Conservation (phyloP, 2,797 vertebrate species). For the Trachops cirrhosus region DNA sequence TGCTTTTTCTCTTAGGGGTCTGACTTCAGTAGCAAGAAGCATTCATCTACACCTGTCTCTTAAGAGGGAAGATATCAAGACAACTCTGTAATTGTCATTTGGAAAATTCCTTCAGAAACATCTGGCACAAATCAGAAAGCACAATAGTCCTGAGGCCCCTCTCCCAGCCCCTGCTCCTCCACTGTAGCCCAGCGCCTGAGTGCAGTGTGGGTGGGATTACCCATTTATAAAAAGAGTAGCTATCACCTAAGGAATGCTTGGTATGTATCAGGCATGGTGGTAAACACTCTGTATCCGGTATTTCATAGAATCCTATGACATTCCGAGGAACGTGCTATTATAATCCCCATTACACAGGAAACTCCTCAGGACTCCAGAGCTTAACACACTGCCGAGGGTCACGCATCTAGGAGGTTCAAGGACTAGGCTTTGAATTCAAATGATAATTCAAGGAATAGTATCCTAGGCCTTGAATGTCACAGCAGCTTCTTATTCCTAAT, state of each 20-base stretch:
- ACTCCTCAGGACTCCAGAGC: neutral
- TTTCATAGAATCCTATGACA: neutral
- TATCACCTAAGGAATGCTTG: neutral
- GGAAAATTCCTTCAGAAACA: neutral
- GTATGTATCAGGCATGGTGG: neutral
- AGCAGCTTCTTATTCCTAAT: neutral
- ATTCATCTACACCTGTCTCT: neutral
- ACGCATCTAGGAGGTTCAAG: neutral
- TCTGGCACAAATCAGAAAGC: neutral
- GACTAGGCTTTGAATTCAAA: neutral
- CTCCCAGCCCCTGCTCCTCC: neutral
- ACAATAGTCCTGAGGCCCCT: neutral
- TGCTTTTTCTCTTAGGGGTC: neutral
- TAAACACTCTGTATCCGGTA: neutral
- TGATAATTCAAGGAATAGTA: neutral
- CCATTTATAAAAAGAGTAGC: neutral
- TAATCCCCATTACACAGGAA: neutral
- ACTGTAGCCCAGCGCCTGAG: neutral
- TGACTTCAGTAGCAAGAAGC: neutral
- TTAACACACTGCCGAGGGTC: neutral
- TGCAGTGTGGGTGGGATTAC: neutral
- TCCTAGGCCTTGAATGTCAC: neutral
- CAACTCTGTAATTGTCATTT: neutral
- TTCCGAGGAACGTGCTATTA: neutral
- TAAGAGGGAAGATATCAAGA: neutral